phyloP scores from a whole-genome alignment of 2,797 vertebrate genomes.

The Tokudaia tokunoshimensis region DNA sequence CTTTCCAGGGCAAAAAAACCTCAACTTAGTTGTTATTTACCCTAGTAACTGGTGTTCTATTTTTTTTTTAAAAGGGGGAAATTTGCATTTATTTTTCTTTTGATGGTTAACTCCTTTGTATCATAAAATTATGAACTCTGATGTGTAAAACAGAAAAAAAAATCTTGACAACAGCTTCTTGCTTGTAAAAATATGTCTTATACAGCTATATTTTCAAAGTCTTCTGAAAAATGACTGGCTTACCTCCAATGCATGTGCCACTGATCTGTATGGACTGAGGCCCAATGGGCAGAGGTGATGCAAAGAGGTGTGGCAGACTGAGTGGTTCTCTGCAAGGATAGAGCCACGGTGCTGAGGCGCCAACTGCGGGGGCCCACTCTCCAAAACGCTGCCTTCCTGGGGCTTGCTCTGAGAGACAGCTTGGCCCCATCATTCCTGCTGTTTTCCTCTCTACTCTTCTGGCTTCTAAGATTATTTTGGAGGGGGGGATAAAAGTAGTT shows the following conservation, averaged over 20 bases:
- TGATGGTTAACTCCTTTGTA: conserved; percentile 69
- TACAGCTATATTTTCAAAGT: conserved; percentile 86
- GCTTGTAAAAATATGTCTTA: conserved; percentile 83
- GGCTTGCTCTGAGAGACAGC: background rate
- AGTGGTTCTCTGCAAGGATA: background rate
- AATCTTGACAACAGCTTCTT: conserved; percentile 70
- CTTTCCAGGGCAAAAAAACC: conserved; percentile 58
- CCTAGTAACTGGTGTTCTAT: background rate
- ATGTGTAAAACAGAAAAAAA: conserved; percentile 61
- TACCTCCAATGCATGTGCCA: background rate
- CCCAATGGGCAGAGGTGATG: background rate
- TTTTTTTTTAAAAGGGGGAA: conserved; percentile 64
- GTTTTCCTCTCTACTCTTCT: conserved; percentile 31
- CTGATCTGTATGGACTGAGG: background rate
- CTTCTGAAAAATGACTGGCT: conserved; percentile 72
- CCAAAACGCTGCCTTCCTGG: background rate
- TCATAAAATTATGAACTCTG: conserved; percentile 69
- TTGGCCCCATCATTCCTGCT: background rate
- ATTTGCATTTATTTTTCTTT: conserved; percentile 71
- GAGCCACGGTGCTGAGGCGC: background rate
- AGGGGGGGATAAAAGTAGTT: background rate
- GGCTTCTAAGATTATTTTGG: conserved; percentile 25
- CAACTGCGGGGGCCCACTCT: background rate
- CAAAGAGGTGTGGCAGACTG: background rate
- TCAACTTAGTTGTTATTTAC: conserved; percentile 43